Evolutionary conservation across 2,797 vertebrate genomes (phyloP).

Genomic region (Catamblyrhynchus diadema): DNA sequence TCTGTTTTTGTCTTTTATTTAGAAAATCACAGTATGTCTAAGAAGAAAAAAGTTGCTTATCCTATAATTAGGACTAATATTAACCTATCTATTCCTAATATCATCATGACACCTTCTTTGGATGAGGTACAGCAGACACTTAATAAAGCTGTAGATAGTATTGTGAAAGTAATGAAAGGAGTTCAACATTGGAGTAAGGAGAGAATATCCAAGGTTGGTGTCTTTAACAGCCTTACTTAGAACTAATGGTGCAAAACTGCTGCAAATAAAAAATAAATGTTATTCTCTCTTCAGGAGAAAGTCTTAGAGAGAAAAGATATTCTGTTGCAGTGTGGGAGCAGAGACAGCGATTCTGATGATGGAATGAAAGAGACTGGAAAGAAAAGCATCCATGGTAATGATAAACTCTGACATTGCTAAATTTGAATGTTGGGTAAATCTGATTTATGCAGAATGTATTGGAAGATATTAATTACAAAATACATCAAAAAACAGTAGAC

Average conservation of each 20-base stretch:
- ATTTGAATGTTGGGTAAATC: not conserved
- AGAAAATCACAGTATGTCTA: slow-evolving; percentile 71
- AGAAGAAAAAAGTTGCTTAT: slow-evolving; percentile 63
- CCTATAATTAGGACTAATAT: slow-evolving; percentile 86
- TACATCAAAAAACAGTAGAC: not conserved
- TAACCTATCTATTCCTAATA: slow-evolving; percentile 86
- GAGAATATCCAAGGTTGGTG: slow-evolving; percentile 82
- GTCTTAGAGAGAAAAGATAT: slow-evolving; percentile 79
- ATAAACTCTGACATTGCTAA: not conserved
- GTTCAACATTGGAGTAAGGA: slow-evolving; percentile 90
- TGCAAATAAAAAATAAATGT: not conserved
- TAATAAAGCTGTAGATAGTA: slow-evolving; percentile 82
- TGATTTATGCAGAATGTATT: not conserved
- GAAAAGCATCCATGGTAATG: slow-evolving; percentile 79
- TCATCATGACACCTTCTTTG: slow-evolving; percentile 83
- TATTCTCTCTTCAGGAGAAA: slow-evolving; percentile 75
- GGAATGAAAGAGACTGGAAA: slow-evolving; percentile 69
- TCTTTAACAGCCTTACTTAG: not conserved
- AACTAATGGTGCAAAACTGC: not conserved
- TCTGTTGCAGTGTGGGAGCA: slow-evolving; percentile 70
- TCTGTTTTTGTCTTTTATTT: not conserved
- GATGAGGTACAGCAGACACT: slow-evolving; percentile 91
- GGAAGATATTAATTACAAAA: not conserved
- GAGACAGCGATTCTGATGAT: slow-evolving; percentile 84
- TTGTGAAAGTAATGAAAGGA: slow-evolving; percentile 87